Evolutionary conservation across 2,888 invertebrate species (phyloP).

Genomic region (Galerucella calmariensis): DNA sequence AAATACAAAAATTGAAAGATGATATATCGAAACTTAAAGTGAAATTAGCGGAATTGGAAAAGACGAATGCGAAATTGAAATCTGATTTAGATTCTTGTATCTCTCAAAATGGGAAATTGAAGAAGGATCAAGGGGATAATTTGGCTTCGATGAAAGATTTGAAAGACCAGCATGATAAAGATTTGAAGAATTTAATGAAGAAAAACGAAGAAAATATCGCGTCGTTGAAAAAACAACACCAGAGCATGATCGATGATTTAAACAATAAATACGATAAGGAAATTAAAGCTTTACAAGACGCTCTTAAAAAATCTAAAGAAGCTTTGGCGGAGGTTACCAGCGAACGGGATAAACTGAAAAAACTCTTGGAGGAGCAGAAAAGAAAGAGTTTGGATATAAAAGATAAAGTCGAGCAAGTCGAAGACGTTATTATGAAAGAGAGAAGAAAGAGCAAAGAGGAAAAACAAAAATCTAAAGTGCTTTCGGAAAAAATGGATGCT

Average conservation of each 20-base stretch:
- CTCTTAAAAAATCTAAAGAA: conserved; percentile 35
- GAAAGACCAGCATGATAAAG: conserved; percentile 68
- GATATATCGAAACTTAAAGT: conserved; percentile 44
- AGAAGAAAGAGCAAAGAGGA: conserved; percentile 51
- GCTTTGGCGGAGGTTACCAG: conserved; percentile 35
- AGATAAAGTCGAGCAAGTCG: conserved; percentile 51
- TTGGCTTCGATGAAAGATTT: conserved; percentile 60
- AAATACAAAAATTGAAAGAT: conserved; percentile 37
- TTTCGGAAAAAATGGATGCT: conserved; percentile 36
- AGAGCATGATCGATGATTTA: conserved; percentile 67
- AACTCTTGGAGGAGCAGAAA: conserved; percentile 48
- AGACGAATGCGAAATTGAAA: conserved; percentile 34
- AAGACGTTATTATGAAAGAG: conserved; percentile 50
- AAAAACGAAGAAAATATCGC: conserved; percentile 69
- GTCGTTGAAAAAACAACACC: conserved; percentile 68
- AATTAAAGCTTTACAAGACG: conserved; percentile 54
- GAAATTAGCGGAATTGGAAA: conserved; percentile 43
- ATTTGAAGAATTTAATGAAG: conserved; percentile 67
- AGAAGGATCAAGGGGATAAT: conserved; percentile 55
- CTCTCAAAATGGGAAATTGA: conserved; percentile 48
- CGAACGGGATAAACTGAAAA: conserved; percentile 46
- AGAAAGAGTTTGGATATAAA: conserved; percentile 50
- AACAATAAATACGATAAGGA: conserved; percentile 68
- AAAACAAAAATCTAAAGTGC: conserved; percentile 42
- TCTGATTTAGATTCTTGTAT: conserved; percentile 29